phyloP scores from a whole-genome alignment of 2,797 vertebrate species.

The Enteromius thamalakanensis region DNA sequence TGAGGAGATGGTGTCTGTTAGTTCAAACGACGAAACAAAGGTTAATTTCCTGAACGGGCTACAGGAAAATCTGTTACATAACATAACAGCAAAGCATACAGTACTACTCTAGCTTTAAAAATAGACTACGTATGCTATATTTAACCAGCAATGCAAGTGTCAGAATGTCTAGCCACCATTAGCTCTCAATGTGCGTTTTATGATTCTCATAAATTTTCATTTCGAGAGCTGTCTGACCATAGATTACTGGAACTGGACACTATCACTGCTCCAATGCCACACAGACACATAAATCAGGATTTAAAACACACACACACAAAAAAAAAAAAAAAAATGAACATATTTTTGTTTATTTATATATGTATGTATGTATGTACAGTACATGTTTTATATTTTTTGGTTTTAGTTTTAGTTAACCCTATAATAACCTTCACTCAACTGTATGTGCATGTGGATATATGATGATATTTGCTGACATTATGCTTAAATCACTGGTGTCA shows the following conservation, averaged over 20 bases:
- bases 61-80: neutral
- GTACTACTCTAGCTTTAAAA: neutral
- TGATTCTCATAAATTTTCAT: neutral
- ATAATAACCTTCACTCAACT: neutral
- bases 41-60: neutral
- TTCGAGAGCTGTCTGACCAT: neutral
- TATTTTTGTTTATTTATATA: no score
- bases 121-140: neutral
- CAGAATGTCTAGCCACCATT: neutral
- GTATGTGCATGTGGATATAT: neutral
- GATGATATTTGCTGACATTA: neutral
- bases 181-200: neutral
- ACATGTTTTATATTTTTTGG: neutral
- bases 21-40: neutral
- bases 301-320: neutral
- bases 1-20: constrained; percentile 20
- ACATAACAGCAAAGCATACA: neutral
- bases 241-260: neutral
- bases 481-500: neutral
- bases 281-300: neutral
- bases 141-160: neutral
- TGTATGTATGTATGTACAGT: no score
- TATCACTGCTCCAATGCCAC: neutral
- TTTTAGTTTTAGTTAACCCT: neutral
- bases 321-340: neutral